Base-by-base conservation (phyloP, 1,140 invertebrate genomes). In the Caenorhabditis inopinata region DNA sequence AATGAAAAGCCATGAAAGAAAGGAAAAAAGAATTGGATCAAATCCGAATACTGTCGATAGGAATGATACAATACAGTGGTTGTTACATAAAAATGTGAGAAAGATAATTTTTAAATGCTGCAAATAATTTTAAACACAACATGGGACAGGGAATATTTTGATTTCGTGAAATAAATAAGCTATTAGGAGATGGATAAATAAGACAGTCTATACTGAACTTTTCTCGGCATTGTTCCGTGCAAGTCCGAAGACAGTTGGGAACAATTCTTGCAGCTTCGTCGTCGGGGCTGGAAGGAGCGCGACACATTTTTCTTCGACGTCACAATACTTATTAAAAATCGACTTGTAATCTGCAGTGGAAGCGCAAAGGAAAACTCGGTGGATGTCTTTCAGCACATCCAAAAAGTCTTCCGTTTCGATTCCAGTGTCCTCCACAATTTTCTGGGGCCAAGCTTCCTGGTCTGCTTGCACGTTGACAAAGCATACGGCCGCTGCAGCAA, bases 401-500 rank as follows among this genome's bases (percentile, higher is more conserved):
- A 38, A 2, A n/a, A 68, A 68, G n/a, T 18, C 25, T 16, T 38
- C 32, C 16, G 58, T 68, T 18, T 18, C 21, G 32, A 68, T 38
- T 35, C 58, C 58, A 5, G 58, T 68, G 16, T 38, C 32, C 9
- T 68, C 58, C 7, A 38, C n/a, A 16, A 68, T 68, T 12, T 38
- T 18, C 32, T 38, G 2, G 7, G 58, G 58, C 58, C 58, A 68
- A 11, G 58, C 29, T 68, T 68, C 58, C 11, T 18, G 9, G 1
- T 42, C 58, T 3, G 4, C 4, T 21, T 68, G 58, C 1, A 79
- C n/a, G 38, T 74, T 74, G 21, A 68, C 38, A 21, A 68, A 79
- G 35, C 62, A 74, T 4, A 42, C 11, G 16, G 51, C 53, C 5
- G 78, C 68, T 2, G 78, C 78, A 1, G 42, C 78, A 53, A 79